Evolutionary conservation across 2,888 invertebrate genomes (phyloP).

Genomic region (Nomada hirtipes): DNA sequence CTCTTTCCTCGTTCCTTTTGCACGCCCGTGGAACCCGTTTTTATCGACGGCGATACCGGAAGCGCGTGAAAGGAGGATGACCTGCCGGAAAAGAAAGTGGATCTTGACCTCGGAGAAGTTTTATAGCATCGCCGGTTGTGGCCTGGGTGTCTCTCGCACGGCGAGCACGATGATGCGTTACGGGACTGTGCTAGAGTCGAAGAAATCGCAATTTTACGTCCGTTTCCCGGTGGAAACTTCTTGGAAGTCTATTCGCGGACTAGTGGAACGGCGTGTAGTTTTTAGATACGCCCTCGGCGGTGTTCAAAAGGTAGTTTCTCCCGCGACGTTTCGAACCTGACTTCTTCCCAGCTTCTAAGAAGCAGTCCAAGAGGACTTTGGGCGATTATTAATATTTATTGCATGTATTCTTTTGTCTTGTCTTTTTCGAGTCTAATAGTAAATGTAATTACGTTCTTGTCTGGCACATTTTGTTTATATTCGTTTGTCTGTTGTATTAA

Average conservation of each 20-base stretch:
- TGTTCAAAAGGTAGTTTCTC: not conserved
- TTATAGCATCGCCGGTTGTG: not conserved
- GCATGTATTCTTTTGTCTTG: no score
- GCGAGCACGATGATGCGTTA: not conserved
- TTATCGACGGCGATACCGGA: slow-evolving; percentile 32
- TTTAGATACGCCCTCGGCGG: not conserved
- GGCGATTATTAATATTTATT: no score
- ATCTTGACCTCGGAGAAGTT: slow-evolving; percentile 62
- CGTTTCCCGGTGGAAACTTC: not conserved
- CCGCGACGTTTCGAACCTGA: not conserved
- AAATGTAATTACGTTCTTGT: no score
- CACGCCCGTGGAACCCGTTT: slow-evolving; percentile 9
- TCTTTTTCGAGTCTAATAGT: no score
- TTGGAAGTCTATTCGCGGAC: not conserved
- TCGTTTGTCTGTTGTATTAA: no score
- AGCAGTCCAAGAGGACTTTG: not conserved
- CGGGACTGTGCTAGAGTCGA: not conserved
- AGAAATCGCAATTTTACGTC: not conserved
- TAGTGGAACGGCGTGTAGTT: no score
- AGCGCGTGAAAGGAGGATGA: slow-evolving; percentile 39
- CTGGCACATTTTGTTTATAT: no score
- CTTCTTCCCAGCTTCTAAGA: not conserved
- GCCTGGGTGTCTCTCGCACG: no score
- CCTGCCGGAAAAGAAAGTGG: slow-evolving; percentile 51
- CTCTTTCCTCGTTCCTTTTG: not conserved